Evolutionary conservation across 2,797 vertebrate genomes (phyloP), one percentile per base, ranked within the genome.

Genomic region (Amphiprion clarkii): DNA sequence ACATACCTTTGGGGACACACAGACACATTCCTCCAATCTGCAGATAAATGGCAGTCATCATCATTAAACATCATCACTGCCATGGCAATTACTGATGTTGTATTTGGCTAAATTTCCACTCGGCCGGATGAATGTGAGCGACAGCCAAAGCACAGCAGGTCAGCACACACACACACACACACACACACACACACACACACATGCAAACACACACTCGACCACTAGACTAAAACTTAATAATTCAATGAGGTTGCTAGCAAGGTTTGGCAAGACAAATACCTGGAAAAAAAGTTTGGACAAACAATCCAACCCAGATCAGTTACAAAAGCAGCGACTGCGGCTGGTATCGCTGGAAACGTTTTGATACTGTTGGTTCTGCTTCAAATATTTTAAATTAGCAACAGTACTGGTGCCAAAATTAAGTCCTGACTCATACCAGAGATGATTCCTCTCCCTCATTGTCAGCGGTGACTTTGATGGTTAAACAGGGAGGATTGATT

Each of bases 31-130:
- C 33, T 67, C 11, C 23, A 71, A 77, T 83, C 85, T 74, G 62
- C 62, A 87, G 79, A 86, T 88, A 85, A 92, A 85, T 78, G 70
- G 61, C 63, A 36, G 79, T 84, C 79, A 94, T 93, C 80, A 92
- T 88, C 88, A 93, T 95, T 92, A 90, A 90, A 76, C 74, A 75
- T 90, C 85, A 91, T 93, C 83, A 92, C 70, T 89, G 90, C 81
- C 67, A 56, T 51, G 59, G 69, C 68, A 71, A 92, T 90, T 88
- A 78, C 79, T 59, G 72, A 74, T 71, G 83, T 86, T 91, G 84
- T 88, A 81, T 88, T 85, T 90, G 90, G 88, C 79, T 25, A 81
- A 60, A 52, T 65, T 56, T 85, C 72, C 74, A n/a, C 44, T 52
- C 17, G 0, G 23, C 36, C 59, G 71, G 70, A 79, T 67, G 49